Evolutionary conservation across 1,140 invertebrate genomes (phyloP).

Genomic region (Belonocnema kinseyi): DNA sequence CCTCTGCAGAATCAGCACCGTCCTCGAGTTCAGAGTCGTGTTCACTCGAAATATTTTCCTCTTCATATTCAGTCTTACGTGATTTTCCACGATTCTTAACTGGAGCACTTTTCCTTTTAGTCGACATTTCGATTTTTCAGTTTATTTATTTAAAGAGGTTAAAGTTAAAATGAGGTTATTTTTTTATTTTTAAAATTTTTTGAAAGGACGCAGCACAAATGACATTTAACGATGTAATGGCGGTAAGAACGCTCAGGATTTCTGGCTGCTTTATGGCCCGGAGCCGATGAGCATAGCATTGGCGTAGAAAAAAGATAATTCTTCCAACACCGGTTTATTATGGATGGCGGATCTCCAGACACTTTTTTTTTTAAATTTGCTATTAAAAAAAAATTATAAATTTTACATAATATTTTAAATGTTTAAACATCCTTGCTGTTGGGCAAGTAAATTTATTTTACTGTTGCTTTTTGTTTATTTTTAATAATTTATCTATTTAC

Average conservation of each 20-base stretch:
- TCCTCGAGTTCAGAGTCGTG: constrained; percentile 71
- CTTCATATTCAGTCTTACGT: constrained; percentile 71
- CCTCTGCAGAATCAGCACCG: constrained; percentile 65
- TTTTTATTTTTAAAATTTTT: constrained; percentile 12
- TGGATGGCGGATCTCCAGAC: too few species aligned
- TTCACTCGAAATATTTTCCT: constrained; percentile 73
- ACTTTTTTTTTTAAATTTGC: too few species aligned
- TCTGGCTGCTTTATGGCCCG: constrained; percentile 9
- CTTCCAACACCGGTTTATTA: too few species aligned
- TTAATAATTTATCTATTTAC: too few species aligned
- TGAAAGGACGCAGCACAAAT: constrained; percentile 21
- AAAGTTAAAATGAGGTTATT: background rate
- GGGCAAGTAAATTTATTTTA: too few species aligned
- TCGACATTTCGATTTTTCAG: constrained; percentile 56
- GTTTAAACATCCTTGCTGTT: too few species aligned
- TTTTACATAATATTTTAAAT: too few species aligned
- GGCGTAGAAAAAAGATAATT: constrained; percentile 15
- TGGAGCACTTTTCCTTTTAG: constrained; percentile 64
- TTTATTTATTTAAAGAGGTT: background rate
- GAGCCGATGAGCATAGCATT: constrained; percentile 14
- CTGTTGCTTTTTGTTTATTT: too few species aligned
- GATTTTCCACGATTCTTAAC: constrained; percentile 68
- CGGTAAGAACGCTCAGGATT: background rate
- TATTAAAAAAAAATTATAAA: too few species aligned
- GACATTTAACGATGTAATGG: constrained; percentile 31